Percentiles rank a stretch among this genome's conserved stretches.
These are phyloP conservation scores for Isoperla grammatica DNA, from an alignment of 2,888 invertebrate species.

Conservation along the genomic window DNA sequence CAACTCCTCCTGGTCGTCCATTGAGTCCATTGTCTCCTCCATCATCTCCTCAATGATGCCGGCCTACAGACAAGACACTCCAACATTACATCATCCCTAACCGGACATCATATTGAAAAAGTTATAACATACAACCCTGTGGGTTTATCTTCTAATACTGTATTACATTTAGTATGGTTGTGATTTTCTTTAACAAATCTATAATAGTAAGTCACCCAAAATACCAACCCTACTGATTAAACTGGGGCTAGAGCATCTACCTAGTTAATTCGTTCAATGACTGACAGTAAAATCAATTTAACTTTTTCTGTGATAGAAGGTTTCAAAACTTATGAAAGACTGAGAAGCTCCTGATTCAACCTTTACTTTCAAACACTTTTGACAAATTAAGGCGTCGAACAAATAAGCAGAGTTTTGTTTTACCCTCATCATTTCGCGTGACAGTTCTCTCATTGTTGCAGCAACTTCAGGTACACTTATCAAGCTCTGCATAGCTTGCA, in stretches of 20 bases:
- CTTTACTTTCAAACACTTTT: no score
- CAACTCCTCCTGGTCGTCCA: constrained; percentile 86
- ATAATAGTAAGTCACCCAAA: no score
- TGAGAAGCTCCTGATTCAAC: no score
- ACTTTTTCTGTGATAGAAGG: no score
- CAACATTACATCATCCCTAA: background rate
- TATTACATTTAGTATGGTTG: background rate
- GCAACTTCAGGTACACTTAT: constrained; percentile 90
- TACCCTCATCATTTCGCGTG: constrained; percentile 96
- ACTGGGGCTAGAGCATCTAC: no score
- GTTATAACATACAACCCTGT: background rate
- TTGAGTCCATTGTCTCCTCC: constrained; percentile 89
- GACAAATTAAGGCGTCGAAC: no score
- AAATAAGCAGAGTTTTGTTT: no score
- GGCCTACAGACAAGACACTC: constrained; percentile 48
- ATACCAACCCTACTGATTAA: no score
- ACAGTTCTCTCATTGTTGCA: constrained; percentile 94
- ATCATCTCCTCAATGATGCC: constrained; percentile 99
- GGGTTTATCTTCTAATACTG: background rate
- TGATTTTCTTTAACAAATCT: no score
- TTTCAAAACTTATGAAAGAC: no score
- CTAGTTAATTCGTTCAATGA: no score
- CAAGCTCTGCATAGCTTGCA: constrained; percentile 95
- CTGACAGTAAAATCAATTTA: no score
- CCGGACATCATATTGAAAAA: background rate